Percentiles rank a stretch among this genome's conserved stretches.
phyloP scores from a whole-genome alignment of 2,113 vertebrate genomes.

The Forbesichthys agassizii region DNA sequence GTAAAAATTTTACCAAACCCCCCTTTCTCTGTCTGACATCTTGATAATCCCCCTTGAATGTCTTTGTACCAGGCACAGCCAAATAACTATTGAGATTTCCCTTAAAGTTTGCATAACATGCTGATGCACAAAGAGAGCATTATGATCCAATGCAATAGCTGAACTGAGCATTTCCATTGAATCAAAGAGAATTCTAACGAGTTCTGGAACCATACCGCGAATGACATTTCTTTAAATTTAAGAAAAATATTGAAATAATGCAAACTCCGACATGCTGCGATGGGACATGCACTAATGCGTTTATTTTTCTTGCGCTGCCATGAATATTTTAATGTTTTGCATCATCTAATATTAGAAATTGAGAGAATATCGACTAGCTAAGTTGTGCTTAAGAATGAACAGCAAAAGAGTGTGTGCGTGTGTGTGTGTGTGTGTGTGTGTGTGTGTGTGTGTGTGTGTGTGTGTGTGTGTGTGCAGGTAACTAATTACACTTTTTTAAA shows the following conservation, averaged over 20 bases:
- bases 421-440: too few species aligned
- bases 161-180: slow-evolving; percentile 15
- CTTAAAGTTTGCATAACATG: slow-evolving; percentile 30
- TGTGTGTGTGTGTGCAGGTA: too few species aligned
- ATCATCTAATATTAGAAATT: slow-evolving; percentile 44
- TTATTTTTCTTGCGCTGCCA: slow-evolving; percentile 32
- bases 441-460: too few species aligned
- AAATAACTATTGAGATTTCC: slow-evolving; percentile 25
- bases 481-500: too few species aligned
- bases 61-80: not conserved
- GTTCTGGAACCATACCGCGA: slow-evolving; percentile 37
- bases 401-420: too few species aligned
- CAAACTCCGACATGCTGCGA: not conserved
- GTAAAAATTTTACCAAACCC: too few species aligned
- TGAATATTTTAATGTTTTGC: slow-evolving; percentile 26
- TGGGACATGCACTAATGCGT: slow-evolving; percentile 3
- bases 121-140: slow-evolving; percentile 44
- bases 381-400: not conserved
- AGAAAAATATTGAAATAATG: slow-evolving; percentile 12
- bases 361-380: slow-evolving; percentile 37
- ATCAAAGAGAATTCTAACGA: slow-evolving; percentile 62
- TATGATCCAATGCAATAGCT: slow-evolving; percentile 27
- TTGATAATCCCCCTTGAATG: too few species aligned
- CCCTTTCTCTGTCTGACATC: not conserved
- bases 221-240: not conserved